Base-by-base conservation (phyloP, 2,888 invertebrate species). In the Drosophila putrida region DNA sequence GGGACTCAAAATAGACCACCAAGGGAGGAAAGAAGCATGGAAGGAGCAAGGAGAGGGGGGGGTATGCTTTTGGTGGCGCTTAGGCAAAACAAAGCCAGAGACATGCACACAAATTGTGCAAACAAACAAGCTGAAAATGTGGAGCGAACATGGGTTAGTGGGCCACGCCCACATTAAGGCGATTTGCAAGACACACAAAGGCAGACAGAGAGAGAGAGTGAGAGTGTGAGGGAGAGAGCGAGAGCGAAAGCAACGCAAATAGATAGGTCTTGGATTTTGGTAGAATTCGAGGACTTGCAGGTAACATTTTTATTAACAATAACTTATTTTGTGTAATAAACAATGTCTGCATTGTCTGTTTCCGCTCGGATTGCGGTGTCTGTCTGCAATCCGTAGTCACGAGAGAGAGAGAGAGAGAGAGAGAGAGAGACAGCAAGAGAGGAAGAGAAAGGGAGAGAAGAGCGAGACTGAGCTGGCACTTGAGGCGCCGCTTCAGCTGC, bases 231-330 rank as follows among this genome's bases (percentile, higher is more conserved):
- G 5, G 9, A 55, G n/a, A 4, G 9, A 35, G 6, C 35, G 8
- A 20, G n/a, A 25, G 20, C 43, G 6, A 5, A 20, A 10, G n/a
- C 2, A 20, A 20, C 20, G 25, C 25, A 54, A 35, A 33, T n/a
- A 54, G 33, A 41, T 35, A 54, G 43, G 33, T 20, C 31, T 33
- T 4, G 55, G 69, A 54, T 59, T 68, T 55, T 39, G 36, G 5
- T 44, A 35, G 41, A 43, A 53, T 75, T 61, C 44, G 27, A 15
- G 47, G 28, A 39, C 50, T 58, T 38, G 25, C 70, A 70, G 75
- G 66, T 66, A 80, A 63, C 60, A 78, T 78, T 79, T 74, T 75
- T 82, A 74, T 82, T 82, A 79, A 79, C 79, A 78, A 78, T 82
- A 79, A 82, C 82, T 78, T 79, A 82, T 78, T 68, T 75, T 75